Base-by-base conservation (phyloP, 2,888 invertebrate genomes). In the Belgica antarctica region DNA sequence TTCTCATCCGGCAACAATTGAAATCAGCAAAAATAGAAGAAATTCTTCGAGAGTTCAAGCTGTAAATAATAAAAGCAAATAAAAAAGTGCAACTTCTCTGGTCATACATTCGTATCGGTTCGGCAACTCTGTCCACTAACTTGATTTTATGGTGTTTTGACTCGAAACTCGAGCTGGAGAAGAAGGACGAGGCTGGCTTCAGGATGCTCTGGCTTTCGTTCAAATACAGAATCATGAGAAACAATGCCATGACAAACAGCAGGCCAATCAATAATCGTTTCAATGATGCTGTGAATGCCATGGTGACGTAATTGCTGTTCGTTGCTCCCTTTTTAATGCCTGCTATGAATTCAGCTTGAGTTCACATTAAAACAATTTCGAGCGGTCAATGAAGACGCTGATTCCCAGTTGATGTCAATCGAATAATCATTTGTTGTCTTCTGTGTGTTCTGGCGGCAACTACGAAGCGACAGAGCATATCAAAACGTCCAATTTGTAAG, bases 171-270 rank as follows among this genome's bases (percentile, higher is more conserved):
- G 24, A 46, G 34, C 15, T 59, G 4, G 61, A 10, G 19, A 70
- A 70, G 3, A 31, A 70, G 36, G 70, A 70, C 24, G 78, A 76
- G 61, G 78, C 76, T 70, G 77, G 76, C 73, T 79, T 78, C 73
- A 82, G 80, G 73, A 76, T 81, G 76, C 82, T 83, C 77, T 85
- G 85, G 71, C 82, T 83, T 78, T 85, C 85, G 71, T 85, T 83
- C 85, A 85, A 85, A 78, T 86, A 86, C 34, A 86, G 80, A 73
- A 86, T 80, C 73, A 83, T 83, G 24, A 84, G 81, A 71, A 82
- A 83, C 57, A 83, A 81, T 75, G 85, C 82, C 34, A 84, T 84
- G 65, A 80, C 82, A 19, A 82, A 81, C 4, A 85, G 83, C 24
- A 86, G 81, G 74, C 83, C 77, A 73, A 85, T 75, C 74, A 86